These are phyloP conservation scores for Grallaria varia DNA, from an alignment of 2,113 vertebrate genomes.

Conservation along the genomic window DNA sequence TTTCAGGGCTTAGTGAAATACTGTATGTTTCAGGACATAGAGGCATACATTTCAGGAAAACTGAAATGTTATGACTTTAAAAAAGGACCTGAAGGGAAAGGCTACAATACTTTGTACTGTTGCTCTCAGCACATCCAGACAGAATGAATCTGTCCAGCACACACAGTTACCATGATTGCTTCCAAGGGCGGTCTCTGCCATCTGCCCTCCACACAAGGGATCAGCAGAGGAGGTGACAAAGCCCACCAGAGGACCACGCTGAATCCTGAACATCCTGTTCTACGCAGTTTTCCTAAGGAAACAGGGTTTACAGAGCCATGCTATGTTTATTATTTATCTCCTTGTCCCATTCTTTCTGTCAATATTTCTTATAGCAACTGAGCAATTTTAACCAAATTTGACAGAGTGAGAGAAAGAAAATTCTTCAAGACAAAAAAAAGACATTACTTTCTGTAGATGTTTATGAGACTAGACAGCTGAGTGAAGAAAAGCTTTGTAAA, in stretches of 20 bases:
- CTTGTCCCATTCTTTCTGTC: background rate
- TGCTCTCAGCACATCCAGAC: background rate
- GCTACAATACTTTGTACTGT: background rate
- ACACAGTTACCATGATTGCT: background rate
- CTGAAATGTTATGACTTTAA: background rate
- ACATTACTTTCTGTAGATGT: background rate
- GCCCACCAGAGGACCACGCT: background rate
- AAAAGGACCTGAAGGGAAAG: background rate
- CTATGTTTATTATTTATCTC: background rate
- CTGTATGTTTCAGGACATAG: background rate
- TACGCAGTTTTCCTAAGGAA: background rate
- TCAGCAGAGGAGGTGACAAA: background rate
- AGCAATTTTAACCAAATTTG: constrained; percentile 42
- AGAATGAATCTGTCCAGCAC: background rate
- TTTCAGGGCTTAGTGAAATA: background rate
- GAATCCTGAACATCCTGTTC: background rate
- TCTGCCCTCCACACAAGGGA: background rate
- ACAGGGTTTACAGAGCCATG: background rate
- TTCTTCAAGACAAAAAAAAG: constrained; percentile 17
- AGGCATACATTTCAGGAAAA: background rate
- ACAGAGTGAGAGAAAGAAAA: constrained; percentile 25
- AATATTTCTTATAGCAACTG: background rate
- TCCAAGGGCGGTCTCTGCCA: background rate
- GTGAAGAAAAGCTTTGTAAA: constrained; percentile 9
- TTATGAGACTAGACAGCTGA: constrained; percentile 33